Conservation (phyloP, 2,888 invertebrate genomes). For the Luperina nickerlii region DNA sequence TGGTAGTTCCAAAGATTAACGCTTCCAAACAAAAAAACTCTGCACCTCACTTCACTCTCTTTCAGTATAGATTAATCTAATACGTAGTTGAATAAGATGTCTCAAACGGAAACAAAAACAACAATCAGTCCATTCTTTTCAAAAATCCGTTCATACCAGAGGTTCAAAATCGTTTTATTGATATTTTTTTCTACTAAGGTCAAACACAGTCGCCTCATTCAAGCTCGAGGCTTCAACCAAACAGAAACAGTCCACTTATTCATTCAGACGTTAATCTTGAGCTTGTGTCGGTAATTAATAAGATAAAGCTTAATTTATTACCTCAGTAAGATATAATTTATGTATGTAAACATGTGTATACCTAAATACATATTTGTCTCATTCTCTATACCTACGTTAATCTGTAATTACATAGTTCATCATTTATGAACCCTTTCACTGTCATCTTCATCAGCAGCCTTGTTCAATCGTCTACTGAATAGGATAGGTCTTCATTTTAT, state of each 20-base stretch:
- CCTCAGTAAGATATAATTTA: conserved; percentile 29
- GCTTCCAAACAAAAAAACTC: not conserved
- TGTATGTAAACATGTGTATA: conserved; percentile 6
- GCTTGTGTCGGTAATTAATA: conserved; percentile 41
- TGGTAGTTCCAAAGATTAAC: not conserved
- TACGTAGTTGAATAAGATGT: not conserved
- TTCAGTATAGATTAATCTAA: not conserved
- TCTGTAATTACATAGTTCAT: not conserved
- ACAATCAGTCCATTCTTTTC: conserved; percentile 1
- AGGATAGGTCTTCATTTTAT: not conserved
- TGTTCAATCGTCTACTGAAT: not conserved
- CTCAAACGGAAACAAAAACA: not conserved
- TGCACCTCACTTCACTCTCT: not conserved
- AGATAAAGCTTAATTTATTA: conserved; percentile 52
- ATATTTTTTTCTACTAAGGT: conserved; percentile 1
- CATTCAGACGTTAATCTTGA: conserved; percentile 40
- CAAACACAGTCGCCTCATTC: conserved; percentile 4
- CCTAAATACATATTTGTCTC: conserved; percentile 1
- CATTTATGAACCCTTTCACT: not conserved
- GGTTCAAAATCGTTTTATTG: not conserved
- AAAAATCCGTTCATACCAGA: not conserved
- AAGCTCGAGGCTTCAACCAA: conserved; percentile 4
- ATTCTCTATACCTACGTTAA: not conserved
- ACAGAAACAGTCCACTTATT: conserved; percentile 37
- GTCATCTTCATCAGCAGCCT: not conserved